Evolutionary conservation across 2,888 invertebrate genomes (phyloP).

Genomic region (Cenopis cana): DNA sequence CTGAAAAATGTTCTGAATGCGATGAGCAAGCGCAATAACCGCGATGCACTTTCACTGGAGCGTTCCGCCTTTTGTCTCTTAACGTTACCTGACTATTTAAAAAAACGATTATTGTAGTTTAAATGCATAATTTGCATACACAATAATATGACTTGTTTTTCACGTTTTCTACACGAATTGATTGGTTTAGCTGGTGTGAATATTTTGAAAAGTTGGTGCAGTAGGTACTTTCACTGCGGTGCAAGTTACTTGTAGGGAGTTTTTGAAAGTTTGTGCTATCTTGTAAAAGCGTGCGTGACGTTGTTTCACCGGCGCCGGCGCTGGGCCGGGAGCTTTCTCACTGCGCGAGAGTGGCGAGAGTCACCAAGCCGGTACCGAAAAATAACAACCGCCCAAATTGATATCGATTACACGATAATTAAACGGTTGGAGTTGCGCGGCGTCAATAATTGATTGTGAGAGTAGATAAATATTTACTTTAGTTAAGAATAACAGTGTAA

Average conservation of each 20-base stretch:
- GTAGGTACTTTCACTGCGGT: conserved; percentile 52
- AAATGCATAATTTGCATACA: conserved; percentile 30
- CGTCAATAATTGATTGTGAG: conserved; percentile 19
- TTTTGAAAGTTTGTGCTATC: conserved; percentile 56
- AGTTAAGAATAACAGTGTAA: not conserved
- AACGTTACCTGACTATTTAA: conserved; percentile 23
- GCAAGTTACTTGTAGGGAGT: conserved; percentile 49
- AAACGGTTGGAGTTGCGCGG: conserved; percentile 19
- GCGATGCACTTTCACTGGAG: conserved; percentile 80
- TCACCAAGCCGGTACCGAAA: conserved; percentile 45
- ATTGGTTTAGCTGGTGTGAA: conserved; percentile 31
- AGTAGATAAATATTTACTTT: not conserved
- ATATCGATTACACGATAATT: conserved; percentile 29
- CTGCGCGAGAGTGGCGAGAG: conserved; percentile 58
- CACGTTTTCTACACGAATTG: conserved; percentile 34
- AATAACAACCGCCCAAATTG: conserved; percentile 22
- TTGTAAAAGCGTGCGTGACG: conserved; percentile 64
- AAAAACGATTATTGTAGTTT: conserved; percentile 30
- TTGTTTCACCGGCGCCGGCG: conserved; percentile 62
- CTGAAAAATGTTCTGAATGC: conserved; percentile 82
- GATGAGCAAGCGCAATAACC: conserved; percentile 67
- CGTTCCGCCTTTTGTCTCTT: conserved; percentile 55
- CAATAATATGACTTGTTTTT: conserved; percentile 26
- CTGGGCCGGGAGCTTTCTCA: conserved; percentile 74
- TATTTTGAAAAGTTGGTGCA: conserved; percentile 34